phyloP scores from a whole-genome alignment of 2,797 vertebrate genomes.

The Notoglanidium macrostoma region DNA sequence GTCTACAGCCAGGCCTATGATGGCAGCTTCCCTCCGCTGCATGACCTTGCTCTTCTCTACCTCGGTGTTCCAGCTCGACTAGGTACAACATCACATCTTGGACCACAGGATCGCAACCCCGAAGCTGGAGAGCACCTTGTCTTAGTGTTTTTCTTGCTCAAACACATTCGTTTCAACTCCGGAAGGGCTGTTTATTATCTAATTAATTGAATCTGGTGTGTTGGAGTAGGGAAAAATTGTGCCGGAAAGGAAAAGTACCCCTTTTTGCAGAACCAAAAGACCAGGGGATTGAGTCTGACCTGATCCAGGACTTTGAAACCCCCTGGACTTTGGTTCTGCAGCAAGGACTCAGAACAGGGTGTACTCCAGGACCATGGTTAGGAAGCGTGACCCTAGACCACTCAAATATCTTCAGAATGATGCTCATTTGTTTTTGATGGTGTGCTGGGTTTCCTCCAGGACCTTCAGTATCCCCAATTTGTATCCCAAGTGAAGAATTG shows the following conservation, averaged over 20 bases:
- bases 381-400: neutral
- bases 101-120: neutral
- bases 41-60: conserved; percentile 67
- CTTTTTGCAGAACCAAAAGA: neutral
- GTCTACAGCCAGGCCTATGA: conserved; percentile 55
- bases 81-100: conserved; percentile 48
- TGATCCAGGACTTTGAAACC: neutral
- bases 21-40: conserved; percentile 55
- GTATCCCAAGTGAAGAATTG: conserved; percentile 65
- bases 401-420: neutral
- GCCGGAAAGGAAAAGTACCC: neutral
- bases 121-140: neutral
- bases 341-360: neutral
- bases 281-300: neutral
- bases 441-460: conserved; percentile 57
- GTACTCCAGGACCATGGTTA: neutral
- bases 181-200: neutral
- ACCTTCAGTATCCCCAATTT: conserved; percentile 59
- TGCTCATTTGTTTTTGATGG: neutral
- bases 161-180: neutral
- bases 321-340: neutral
- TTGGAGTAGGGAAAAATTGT: neutral
- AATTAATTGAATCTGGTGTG: neutral
- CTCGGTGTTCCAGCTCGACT: conserved; percentile 59
- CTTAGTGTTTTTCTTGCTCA: neutral